A percentile compares a stretch with the other conserved stretches of the same genome.
Conservation (phyloP, 2,888 invertebrate genomes). For the Diaprepes abbreviatus region DNA sequence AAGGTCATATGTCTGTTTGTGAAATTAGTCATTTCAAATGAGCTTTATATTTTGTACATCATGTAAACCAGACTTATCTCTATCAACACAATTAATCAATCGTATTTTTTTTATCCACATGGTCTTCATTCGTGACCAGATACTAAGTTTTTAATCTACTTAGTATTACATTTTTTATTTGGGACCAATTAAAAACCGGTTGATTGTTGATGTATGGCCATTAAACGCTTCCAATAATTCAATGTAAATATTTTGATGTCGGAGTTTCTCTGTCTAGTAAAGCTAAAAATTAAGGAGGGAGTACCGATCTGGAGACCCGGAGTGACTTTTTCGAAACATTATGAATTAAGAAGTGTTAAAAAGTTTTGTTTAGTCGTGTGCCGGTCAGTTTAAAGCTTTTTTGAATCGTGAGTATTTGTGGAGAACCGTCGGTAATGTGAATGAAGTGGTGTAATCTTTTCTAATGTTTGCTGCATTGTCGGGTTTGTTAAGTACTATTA, state of each 20-base stretch:
- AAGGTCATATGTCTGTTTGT: no score
- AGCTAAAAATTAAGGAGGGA: not conserved
- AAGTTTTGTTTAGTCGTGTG: not conserved
- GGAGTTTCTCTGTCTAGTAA: not conserved
- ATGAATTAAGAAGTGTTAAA: not conserved
- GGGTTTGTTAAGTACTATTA: no score
- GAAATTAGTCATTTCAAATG: no score
- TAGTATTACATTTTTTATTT: not conserved
- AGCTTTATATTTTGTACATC: no score
- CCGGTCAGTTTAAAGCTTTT: not conserved
- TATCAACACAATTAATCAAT: not conserved
- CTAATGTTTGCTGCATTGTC: no score
- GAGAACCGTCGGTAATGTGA: no score
- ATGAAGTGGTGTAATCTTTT: no score
- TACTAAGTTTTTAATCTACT: no score
- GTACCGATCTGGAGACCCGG: not conserved
- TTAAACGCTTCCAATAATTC: not conserved
- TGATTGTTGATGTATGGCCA: not conserved
- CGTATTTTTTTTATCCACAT: not conserved
- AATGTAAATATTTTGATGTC: not conserved
- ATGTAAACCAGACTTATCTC: not conserved
- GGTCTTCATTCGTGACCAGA: not conserved
- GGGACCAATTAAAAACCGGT: slow-evolving; percentile 6
- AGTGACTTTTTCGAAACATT: not conserved
- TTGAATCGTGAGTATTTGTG: no score